Evolutionary conservation across 2,797 vertebrate genomes (phyloP).

Genomic region (Geotrypetes seraphini): DNA sequence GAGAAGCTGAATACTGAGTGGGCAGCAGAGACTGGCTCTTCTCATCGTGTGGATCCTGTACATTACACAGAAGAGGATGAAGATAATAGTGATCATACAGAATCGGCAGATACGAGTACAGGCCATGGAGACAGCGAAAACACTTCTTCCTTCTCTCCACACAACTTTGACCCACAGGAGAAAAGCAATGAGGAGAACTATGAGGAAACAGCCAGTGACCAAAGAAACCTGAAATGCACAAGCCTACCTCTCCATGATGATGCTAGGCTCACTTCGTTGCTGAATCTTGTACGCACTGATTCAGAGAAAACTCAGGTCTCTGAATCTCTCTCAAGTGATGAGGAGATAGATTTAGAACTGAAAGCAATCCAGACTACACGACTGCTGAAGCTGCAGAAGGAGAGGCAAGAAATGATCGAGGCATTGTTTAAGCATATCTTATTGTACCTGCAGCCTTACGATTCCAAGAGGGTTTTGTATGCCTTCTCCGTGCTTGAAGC

Average conservation of each 20-base stretch:
- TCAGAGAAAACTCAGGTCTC: constrained; percentile 87
- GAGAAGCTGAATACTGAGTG: constrained; percentile 35
- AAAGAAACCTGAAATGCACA: constrained; percentile 7
- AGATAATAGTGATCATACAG: constrained; percentile 78
- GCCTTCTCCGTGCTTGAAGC: constrained; percentile 82
- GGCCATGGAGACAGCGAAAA: constrained; percentile 72
- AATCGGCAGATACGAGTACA: constrained; percentile 81
- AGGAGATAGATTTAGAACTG: constrained; percentile 75
- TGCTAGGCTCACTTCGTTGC: neutral
- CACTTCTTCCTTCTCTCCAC: constrained; percentile 73
- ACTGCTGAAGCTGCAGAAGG: constrained; percentile 67
- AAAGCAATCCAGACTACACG: constrained; percentile 69
- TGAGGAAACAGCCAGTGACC: constrained; percentile 4
- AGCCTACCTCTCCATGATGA: constrained; percentile 25
- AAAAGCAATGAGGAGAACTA: constrained; percentile 39
- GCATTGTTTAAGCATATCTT: constrained; percentile 83
- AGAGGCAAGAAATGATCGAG: constrained; percentile 69
- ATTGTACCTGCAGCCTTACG: constrained; percentile 76
- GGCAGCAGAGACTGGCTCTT: constrained; percentile 30
- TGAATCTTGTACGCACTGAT: constrained; percentile 55
- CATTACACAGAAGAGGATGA: constrained; percentile 30
- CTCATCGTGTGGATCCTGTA: constrained; percentile 25
- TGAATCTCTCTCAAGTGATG: constrained; percentile 88
- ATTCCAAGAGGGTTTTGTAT: constrained; percentile 75
- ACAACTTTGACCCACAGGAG: constrained; percentile 47